Conservation (phyloP, 2,113 vertebrate species). For the Notothenia rossii region DNA sequence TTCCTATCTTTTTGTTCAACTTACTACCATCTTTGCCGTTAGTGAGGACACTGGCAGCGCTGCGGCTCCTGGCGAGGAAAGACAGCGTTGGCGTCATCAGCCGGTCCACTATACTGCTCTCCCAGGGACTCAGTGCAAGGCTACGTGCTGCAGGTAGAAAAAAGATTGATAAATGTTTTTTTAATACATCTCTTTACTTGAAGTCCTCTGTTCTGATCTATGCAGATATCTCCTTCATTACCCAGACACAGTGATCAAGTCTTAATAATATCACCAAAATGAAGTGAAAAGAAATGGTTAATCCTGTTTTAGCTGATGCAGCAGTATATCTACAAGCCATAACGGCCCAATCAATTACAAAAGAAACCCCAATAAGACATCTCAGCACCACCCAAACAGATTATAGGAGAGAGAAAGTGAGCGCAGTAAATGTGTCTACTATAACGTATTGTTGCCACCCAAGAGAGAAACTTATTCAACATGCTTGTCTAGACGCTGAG, state of each 20-base stretch:
- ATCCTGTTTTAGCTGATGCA: not conserved
- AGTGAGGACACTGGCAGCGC: conserved; percentile 91
- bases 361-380: not conserved
- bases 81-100: conserved; percentile 97
- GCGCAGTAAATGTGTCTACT: conserved; percentile 9
- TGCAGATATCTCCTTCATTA: not conserved
- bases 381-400: conserved; percentile 15
- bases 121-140: conserved; percentile 94
- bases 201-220: not conserved
- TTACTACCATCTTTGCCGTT: conserved; percentile 79
- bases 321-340: not conserved
- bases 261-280: not conserved
- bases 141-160: conserved; percentile 88
- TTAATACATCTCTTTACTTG: not conserved
- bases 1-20: not conserved
- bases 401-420: conserved; percentile 14
- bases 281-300: not conserved
- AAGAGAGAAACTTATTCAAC: conserved; percentile 24
- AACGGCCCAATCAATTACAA: not conserved
- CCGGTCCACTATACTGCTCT: conserved; percentile 97
- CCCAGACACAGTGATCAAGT: conserved; percentile 4
- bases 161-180: not conserved
- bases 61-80: conserved; percentile 95
- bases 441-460: conserved; percentile 20
- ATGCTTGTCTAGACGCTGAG: conserved; percentile 48